Percentiles rank a stretch among this genome's conserved stretches.
Conservation (phyloP, 2,113 vertebrate species). For the Petromus typicus region DNA sequence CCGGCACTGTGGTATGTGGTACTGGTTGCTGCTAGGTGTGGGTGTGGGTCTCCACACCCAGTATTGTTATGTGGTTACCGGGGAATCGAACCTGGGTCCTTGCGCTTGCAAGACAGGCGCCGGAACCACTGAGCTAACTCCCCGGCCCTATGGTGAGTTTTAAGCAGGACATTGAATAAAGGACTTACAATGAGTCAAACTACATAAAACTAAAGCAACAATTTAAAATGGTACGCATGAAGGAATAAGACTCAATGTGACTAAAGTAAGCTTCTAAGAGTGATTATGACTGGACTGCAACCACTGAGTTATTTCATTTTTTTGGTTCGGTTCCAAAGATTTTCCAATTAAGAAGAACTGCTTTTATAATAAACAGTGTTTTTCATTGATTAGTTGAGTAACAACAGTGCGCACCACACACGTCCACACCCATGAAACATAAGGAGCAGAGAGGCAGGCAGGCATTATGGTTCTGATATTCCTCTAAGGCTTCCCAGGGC, state of each 20-base stretch:
- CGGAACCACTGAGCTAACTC: no score
- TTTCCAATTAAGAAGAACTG: slow-evolving; percentile 44
- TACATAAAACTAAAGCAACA: slow-evolving; percentile 24
- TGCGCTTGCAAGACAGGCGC: no score
- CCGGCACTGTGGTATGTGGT: no score
- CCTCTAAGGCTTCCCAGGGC: neutral
- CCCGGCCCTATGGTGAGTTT: neutral
- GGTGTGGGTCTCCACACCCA: no score
- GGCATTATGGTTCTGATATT: neutral
- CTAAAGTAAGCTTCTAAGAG: neutral
- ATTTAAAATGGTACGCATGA: neutral
- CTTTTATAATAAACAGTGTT: slow-evolving; percentile 2
- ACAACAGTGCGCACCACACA: neutral
- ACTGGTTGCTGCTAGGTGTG: no score
- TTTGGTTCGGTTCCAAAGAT: slow-evolving; percentile 22
- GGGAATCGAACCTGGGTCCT: no score
- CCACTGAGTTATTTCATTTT: neutral
- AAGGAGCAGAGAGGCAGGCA: neutral
- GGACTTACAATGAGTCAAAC: neutral
- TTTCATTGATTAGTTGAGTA: slow-evolving; percentile 21
- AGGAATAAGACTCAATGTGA: neutral
- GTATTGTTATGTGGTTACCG: no score
- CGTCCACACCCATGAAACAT: neutral
- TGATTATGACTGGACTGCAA: neutral
- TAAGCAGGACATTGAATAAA: slow-evolving; percentile 4